Conservation (phyloP, 2,113 vertebrate genomes). For the human (Homo sapiens) region DNA sequence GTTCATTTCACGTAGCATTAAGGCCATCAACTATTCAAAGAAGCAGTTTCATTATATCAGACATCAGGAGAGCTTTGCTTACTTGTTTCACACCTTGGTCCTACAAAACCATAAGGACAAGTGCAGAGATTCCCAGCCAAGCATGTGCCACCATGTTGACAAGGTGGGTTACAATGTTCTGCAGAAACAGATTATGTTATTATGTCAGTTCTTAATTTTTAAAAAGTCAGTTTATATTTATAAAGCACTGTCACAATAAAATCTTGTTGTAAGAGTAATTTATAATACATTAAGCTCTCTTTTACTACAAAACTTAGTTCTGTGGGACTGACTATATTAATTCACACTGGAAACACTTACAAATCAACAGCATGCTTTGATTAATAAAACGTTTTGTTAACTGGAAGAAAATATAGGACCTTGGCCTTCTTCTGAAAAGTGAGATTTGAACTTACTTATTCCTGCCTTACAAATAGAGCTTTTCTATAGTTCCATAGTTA, state of each 20-base stretch:
- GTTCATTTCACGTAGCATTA: background rate
- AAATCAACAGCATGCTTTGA: background rate
- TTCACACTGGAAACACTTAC: background rate
- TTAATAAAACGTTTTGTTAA: background rate
- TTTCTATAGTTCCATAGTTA: background rate
- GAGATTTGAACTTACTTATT: background rate
- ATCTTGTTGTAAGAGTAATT: background rate
- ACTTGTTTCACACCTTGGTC: constrained; percentile 94
- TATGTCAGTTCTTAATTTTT: constrained; percentile 33
- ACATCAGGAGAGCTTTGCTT: constrained; percentile 75
- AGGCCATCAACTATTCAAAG: background rate
- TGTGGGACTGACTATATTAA: background rate
- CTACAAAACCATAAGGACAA: constrained; percentile 93
- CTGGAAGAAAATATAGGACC: background rate
- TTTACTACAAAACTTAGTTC: background rate
- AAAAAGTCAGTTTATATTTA: background rate
- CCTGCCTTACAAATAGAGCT: background rate
- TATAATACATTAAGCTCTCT: background rate
- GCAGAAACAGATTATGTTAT: constrained; percentile 51
- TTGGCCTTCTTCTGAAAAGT: background rate
- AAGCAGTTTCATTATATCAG: background rate
- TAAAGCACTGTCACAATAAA: constrained; percentile 21
- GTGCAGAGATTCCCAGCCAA: constrained; percentile 91
- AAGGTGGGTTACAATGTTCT: constrained; percentile 90
- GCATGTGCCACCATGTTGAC: constrained; percentile 91